Evolutionary conservation across 2,113 vertebrate species (phyloP).

Genomic region (Cyanocitta stelleri): DNA sequence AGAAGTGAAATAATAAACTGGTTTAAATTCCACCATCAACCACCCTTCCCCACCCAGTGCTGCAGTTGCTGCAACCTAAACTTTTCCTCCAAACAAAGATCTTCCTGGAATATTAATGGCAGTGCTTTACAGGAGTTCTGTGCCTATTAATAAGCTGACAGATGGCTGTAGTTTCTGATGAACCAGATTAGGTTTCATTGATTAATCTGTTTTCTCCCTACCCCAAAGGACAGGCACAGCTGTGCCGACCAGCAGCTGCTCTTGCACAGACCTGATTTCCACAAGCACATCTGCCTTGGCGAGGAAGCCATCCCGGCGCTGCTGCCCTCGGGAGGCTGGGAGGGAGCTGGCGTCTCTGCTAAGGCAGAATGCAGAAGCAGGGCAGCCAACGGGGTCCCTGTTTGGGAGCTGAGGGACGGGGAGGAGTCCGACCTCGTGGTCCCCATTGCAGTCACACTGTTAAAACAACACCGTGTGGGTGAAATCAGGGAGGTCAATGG

Average conservation of each 20-base stretch:
- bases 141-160: slow-evolving; percentile 40
- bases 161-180: slow-evolving; percentile 12
- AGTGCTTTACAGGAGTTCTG: neutral
- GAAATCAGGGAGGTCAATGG: accelerated
- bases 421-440: accelerated
- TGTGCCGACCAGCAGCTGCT: neutral
- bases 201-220: neutral
- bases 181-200: neutral
- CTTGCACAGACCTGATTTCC: neutral
- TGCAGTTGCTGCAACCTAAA: neutral
- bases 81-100: neutral
- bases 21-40: neutral
- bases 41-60: neutral
- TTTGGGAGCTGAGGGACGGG: neutral
- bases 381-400: neutral
- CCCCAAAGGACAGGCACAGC: neutral
- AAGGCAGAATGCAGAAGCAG: neutral
- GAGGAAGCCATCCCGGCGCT: accelerated
- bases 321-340: neutral
- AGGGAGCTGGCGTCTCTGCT: neutral
- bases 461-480: accelerated
- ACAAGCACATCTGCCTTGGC: neutral
- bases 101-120: neutral
- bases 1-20: neutral
- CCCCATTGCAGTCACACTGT: neutral